Evolutionary conservation across 1,140 invertebrate species (phyloP), one percentile per base, ranked within the genome.

Genomic region (Drosophila auraria): DNA sequence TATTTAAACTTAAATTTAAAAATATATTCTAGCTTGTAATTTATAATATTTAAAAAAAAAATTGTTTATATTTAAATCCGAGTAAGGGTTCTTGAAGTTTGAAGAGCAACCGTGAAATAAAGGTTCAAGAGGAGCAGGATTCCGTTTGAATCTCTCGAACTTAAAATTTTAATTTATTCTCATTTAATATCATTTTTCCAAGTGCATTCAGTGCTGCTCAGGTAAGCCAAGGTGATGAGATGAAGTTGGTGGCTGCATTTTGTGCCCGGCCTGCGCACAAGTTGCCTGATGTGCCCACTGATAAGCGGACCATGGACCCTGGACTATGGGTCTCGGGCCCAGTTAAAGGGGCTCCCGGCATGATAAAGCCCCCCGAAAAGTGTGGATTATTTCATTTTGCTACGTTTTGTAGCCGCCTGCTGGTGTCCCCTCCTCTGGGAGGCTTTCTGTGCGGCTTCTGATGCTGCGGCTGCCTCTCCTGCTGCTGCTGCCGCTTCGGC

Each of bases 331-430:
- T 30, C 27, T 56, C 20, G 53, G 15, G 42, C 51, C 49, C 23
- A 38, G 40, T 54, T 64, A 23, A 49, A 51, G 75, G 53, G 62
- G 64, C 77, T 66, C 79, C 78, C 56, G 83, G 71, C 83, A 70
- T 83, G 84, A 87, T 87, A 87, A 89, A 87, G 76, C 81, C 57
- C 69, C 72, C 80, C 54, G 73, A 87, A 89, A 86, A 89, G 84
- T 89, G 84, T 89, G 84, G 84, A 89, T 89, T 89, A 89, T 89
- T 90, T 90, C 86, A 89, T 90, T 89, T 89, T 84, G 86, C 82
- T 66, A 79, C 84, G 86, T 89, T 89, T 87, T 87, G 83, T 81
- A 59, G 81, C 65, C 81, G 81, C 68, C 84, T 66, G 70, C 50
- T 56, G 60, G 38, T n/a, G 56, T 30, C 58, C n/a, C 47, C 42